These are phyloP conservation scores for Diplolepis rosae DNA, from an alignment of 2,888 invertebrate species.

Conservation along the genomic window DNA sequence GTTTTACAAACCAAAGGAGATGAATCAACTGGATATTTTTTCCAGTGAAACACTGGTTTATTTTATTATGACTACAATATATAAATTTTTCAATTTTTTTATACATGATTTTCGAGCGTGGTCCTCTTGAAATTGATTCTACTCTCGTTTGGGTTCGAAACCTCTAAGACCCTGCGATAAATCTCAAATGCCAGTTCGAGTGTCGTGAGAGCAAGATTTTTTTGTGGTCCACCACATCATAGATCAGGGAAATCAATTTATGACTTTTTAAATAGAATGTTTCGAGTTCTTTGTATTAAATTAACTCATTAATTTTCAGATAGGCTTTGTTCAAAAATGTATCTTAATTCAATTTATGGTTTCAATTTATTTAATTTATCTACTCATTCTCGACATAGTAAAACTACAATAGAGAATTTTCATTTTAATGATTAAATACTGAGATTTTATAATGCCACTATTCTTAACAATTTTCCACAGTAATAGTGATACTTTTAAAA, in stretches of 20 bases:
- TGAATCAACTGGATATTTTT: too few relatives aligned
- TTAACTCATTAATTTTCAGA: neutral
- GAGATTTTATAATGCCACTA: too few relatives aligned
- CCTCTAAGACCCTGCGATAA: neutral
- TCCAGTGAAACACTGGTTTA: too few relatives aligned
- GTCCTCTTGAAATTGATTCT: slow-evolving; percentile 11
- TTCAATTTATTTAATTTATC: too few relatives aligned
- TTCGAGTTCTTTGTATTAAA: neutral
- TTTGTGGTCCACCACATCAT: slow-evolving; percentile 12
- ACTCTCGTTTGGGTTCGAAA: slow-evolving; percentile 1
- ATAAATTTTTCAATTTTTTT: slow-evolving; percentile 10
- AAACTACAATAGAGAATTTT: too few relatives aligned
- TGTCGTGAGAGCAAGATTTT: slow-evolving; percentile 20
- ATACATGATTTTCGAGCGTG: slow-evolving; percentile 25
- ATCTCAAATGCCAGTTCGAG: neutral
- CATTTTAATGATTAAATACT: too few relatives aligned
- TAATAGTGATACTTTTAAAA: too few relatives aligned
- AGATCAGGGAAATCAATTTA: slow-evolving; percentile 18
- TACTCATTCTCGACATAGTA: too few relatives aligned
- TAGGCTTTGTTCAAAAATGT: neutral
- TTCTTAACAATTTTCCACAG: too few relatives aligned
- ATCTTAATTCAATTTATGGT: too few relatives aligned
- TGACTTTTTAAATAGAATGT: slow-evolving; percentile 1
- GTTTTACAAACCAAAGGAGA: too few relatives aligned
- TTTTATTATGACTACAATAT: too few relatives aligned